Conservation (phyloP, 2,888 invertebrate species). For the Chalcosyrphus nemorum region DNA sequence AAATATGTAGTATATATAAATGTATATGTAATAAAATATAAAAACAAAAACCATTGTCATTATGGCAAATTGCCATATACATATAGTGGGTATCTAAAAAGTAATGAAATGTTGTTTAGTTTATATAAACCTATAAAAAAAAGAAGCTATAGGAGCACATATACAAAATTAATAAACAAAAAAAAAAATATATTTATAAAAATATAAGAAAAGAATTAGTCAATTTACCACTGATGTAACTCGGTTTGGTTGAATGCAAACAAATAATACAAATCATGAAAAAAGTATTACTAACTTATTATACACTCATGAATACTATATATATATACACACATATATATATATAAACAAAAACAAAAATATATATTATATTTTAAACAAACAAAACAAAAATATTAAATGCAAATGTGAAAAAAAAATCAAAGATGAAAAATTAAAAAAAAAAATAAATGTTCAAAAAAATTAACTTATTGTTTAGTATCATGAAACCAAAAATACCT, state of each 20-base stretch:
- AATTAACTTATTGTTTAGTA: constrained; percentile 45
- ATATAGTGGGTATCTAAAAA: constrained; percentile 55
- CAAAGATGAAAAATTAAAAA: constrained; percentile 51
- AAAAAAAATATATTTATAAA: constrained; percentile 57
- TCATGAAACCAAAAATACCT: constrained; percentile 69
- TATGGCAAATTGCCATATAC: constrained; percentile 66
- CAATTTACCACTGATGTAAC: constrained; percentile 72
- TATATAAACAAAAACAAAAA: constrained; percentile 55
- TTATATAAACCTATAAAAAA: constrained; percentile 57
- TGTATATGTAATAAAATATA: constrained; percentile 78
- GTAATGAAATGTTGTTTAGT: constrained; percentile 68
- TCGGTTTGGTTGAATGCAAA: constrained; percentile 73
- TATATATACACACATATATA: constrained; percentile 74
- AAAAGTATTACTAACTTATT: constrained; percentile 74
- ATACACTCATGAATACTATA: constrained; percentile 75
- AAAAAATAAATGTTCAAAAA: constrained; percentile 77
- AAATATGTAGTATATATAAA: constrained; percentile 74
- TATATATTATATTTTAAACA: constrained; percentile 68
- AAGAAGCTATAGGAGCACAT: constrained; percentile 70
- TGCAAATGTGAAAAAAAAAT: constrained; percentile 69
- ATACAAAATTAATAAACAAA: constrained; percentile 66
- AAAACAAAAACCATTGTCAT: constrained; percentile 56
- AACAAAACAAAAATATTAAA: constrained; percentile 39
- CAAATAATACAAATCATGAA: constrained; percentile 76
- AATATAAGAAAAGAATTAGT: constrained; percentile 64